These are phyloP conservation scores for Eonycteris spelaea DNA, from an alignment of 2,113 vertebrate genomes.

Conservation along the genomic window DNA sequence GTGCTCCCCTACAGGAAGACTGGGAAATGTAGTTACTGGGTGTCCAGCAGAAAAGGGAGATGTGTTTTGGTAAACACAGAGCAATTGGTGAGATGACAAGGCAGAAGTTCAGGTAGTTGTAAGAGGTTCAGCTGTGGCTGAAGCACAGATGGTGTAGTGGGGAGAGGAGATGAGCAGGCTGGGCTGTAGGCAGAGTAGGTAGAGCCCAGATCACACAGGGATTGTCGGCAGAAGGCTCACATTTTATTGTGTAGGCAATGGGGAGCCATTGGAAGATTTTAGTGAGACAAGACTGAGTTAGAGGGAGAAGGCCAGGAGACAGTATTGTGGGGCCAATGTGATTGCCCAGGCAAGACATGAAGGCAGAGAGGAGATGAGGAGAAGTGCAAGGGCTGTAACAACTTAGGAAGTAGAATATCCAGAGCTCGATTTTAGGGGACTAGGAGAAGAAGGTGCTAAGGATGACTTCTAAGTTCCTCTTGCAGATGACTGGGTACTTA, in stretches of 20 bases:
- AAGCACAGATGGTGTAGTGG: background rate
- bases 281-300: background rate
- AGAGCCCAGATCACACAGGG: background rate
- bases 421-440: background rate
- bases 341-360: background rate
- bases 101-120: background rate
- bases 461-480: background rate
- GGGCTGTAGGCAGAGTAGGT: background rate
- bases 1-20: background rate
- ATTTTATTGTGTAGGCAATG: background rate
- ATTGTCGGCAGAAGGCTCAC: background rate
- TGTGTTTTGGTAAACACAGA: background rate
- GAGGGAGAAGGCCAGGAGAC: background rate
- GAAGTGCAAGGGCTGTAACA: background rate
- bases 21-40: background rate
- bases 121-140: background rate
- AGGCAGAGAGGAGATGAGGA: background rate
- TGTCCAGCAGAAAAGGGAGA: background rate
- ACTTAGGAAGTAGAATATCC: background rate
- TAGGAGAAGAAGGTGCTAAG: background rate
- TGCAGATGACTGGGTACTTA: background rate
- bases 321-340: too few relatives aligned
- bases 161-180: background rate
- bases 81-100: background rate
- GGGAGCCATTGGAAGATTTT: background rate